Base-by-base conservation (phyloP, 1,140 invertebrate species). In the Sesamia nonagrioides region DNA sequence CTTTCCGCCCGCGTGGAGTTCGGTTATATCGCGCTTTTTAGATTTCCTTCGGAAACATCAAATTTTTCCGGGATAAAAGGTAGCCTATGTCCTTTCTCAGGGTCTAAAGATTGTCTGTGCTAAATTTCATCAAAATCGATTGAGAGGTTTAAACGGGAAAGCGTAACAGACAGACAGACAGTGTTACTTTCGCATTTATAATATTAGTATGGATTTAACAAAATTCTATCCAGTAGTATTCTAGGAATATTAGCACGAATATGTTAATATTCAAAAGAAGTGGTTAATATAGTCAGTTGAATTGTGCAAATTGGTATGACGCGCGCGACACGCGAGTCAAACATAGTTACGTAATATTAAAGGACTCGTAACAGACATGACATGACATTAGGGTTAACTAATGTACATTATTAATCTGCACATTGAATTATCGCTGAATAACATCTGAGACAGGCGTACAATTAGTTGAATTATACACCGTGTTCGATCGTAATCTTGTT, bases 381-480 rank as follows among this genome's bases (percentile, higher is more conserved):
- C 68, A 71, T 17, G 68, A 71, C 68, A 37, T 71, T 71, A 69
- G 48, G 18, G 48, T 52, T 71, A 69, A 33, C 66, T 71, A 71
- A 71, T 71, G 50, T 71, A 37, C 68, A 71, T 71, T 71, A 71
- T 71, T 71, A 71, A 71, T 71, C 68, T 71, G 48, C 48, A 54
- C 48, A 71, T 71, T 71, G 68, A 71, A 54, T 71, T 71, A 71
- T 71, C 68, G 48, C 48, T 71, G 68, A 54, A 33, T 37, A 71
- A 71, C 37, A 71, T 71, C 68, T 71, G 18, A 71, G 68, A 71
- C 68, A 71, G 27, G 68, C 68, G 45, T 54, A 71, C 68, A 71
- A 71, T 71, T 37, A 71, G 68, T 71, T 52, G 27, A 52, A 71
- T 54, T 71, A 71, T 17, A 54, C 27, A 54, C 15, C 27, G 48